These are phyloP conservation scores for Euphydryas editha DNA, from an alignment of 2,888 invertebrate genomes.

Conservation along the genomic window DNA sequence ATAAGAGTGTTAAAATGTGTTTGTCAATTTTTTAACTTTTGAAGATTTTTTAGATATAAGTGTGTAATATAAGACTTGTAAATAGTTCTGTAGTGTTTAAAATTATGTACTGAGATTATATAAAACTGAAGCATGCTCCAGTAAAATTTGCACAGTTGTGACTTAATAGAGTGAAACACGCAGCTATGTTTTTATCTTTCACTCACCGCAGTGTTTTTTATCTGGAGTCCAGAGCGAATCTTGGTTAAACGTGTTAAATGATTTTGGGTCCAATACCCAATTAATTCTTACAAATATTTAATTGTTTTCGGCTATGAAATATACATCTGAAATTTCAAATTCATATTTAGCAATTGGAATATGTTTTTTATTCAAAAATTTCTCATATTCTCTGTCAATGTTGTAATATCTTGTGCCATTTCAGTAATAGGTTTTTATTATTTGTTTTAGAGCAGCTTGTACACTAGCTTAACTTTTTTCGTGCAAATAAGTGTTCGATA, in stretches of 20 bases:
- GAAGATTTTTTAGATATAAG: constrained; percentile 59
- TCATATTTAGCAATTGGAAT: too few species aligned
- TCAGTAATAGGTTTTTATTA: constrained; percentile 25
- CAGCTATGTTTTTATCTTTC: constrained; percentile 33
- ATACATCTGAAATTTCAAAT: neutral
- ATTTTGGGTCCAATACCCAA: too few species aligned
- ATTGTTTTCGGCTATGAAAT: neutral
- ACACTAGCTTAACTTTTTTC: constrained; percentile 29
- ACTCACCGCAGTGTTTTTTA: constrained; percentile 23
- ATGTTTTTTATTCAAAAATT: constrained; percentile 9
- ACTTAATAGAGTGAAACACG: constrained; percentile 30
- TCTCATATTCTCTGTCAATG: constrained; percentile 17
- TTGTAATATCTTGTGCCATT: constrained; percentile 36
- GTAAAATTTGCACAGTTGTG: constrained; percentile 34
- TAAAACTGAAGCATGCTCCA: constrained; percentile 37
- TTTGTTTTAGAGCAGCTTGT: constrained; percentile 30
- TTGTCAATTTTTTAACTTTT: constrained; percentile 80
- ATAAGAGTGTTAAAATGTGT: constrained; percentile 80
- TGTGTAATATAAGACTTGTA: constrained; percentile 66
- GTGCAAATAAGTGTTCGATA: constrained; percentile 25
- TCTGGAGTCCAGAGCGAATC: constrained; percentile 29
- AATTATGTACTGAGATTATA: constrained; percentile 66
- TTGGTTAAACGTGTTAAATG: constrained; percentile 6
- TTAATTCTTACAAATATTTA: neutral
- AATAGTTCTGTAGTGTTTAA: constrained; percentile 63